A percentile compares a stretch with the other conserved stretches of the same genome.
phyloP scores from a whole-genome alignment of 2,113 vertebrate species.

The Chrysemys picta region DNA sequence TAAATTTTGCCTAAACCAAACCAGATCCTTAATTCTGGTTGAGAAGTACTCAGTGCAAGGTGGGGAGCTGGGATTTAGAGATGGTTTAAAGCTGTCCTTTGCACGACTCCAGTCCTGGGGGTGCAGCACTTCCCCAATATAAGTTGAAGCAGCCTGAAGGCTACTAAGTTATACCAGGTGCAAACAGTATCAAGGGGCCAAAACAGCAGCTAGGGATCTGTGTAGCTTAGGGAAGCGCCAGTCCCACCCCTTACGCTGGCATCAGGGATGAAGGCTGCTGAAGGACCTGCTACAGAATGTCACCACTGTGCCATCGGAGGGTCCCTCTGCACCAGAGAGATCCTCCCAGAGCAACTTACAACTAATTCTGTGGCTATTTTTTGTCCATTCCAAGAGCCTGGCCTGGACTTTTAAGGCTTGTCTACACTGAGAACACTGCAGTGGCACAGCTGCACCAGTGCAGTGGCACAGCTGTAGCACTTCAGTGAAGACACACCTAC shows the following conservation, averaged over 20 bases:
- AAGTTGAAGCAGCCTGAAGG: background rate
- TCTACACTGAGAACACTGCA: background rate
- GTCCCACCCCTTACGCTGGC: background rate
- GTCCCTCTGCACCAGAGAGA: background rate
- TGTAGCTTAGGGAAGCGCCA: background rate
- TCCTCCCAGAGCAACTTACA: background rate
- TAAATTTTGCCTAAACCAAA: background rate
- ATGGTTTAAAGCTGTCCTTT: background rate
- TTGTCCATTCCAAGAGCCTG: background rate
- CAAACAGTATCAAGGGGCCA: background rate
- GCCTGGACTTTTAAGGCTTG: background rate
- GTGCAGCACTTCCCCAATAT: background rate
- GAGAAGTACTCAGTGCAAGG: background rate
- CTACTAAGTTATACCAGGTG: background rate
- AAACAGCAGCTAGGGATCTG: background rate
- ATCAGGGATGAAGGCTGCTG: background rate
- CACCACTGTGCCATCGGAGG: background rate
- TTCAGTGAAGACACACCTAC: background rate
- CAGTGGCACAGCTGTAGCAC: background rate
- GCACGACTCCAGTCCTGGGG: background rate
- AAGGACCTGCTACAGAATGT: background rate
- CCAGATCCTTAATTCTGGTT: background rate
- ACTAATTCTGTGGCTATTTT: background rate
- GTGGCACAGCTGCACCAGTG: no score
- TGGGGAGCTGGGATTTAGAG: background rate